Evolutionary conservation across 2,113 vertebrate genomes (phyloP).

Genomic region (Steatornis caripensis): DNA sequence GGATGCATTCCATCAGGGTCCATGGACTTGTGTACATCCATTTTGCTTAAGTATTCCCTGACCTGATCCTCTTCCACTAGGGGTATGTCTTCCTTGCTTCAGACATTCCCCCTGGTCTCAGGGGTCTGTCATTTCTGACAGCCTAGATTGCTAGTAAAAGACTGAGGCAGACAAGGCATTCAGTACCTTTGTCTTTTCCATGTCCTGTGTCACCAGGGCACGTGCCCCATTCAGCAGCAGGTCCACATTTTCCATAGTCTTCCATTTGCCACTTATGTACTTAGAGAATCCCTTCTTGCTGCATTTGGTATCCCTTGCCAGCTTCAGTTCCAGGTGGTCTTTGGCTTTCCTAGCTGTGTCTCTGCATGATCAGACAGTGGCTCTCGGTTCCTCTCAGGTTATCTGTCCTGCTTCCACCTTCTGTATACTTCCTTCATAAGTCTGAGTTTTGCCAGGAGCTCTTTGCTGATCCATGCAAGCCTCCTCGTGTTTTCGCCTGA

Average conservation of each 20-base stretch:
- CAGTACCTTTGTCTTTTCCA: neutral
- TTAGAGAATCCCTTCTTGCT: neutral
- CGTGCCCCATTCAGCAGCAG: neutral
- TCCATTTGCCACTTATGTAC: neutral
- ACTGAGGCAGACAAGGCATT: accelerated
- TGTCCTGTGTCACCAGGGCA: neutral
- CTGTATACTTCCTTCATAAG: neutral
- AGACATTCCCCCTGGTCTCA: neutral
- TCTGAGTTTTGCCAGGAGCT: neutral
- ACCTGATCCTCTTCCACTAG: neutral
- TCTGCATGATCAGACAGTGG: neutral
- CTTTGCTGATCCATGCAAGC: neutral
- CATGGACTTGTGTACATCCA: neutral
- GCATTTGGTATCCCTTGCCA: neutral
- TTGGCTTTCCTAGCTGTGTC: neutral
- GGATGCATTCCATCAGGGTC: neutral
- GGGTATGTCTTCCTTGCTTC: neutral
- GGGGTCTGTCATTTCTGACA: neutral
- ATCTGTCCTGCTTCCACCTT: neutral
- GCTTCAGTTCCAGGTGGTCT: neutral
- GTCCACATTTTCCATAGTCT: neutral
- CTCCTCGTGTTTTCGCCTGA: neutral
- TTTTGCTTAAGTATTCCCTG: neutral
- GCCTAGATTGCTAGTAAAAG: neutral
- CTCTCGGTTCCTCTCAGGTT: neutral